These are phyloP conservation scores for Melitaea athalia DNA, from an alignment of 2,888 invertebrate genomes.

Conservation along the genomic window DNA sequence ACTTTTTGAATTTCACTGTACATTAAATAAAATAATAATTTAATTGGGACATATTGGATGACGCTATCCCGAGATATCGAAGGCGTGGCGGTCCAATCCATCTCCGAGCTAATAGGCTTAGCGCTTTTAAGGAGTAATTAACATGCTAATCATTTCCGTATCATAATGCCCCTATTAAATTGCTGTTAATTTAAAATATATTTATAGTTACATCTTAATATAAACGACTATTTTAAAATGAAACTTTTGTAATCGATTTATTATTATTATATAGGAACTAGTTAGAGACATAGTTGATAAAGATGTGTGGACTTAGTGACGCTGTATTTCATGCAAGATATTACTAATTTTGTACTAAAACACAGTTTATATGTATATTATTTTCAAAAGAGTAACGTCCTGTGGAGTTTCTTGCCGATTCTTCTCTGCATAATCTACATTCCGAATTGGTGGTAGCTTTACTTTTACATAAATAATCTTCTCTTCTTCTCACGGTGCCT, in stretches of 20 bases:
- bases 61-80: constrained; percentile 15
- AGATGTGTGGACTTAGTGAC: no score
- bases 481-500: no score
- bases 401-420: no score
- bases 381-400: no score
- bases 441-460: no score
- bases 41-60: constrained; percentile 4
- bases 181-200: constrained; percentile 9
- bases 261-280: no score
- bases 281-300: no score
- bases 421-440: no score
- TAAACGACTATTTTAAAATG: not conserved
- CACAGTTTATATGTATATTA: no score
- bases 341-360: no score
- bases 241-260: not conserved
- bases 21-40: constrained; percentile 1
- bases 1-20: not conserved
- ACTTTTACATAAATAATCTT: no score
- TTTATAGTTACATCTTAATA: not conserved
- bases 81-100: constrained; percentile 35
- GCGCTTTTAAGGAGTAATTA: constrained; percentile 34
- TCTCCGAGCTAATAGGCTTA: constrained; percentile 32
- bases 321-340: no score
- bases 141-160: constrained; percentile 31
- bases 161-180: constrained; percentile 11